phyloP scores from a whole-genome alignment of 1,140 invertebrate genomes.

The Oscheius sp. region DNA sequence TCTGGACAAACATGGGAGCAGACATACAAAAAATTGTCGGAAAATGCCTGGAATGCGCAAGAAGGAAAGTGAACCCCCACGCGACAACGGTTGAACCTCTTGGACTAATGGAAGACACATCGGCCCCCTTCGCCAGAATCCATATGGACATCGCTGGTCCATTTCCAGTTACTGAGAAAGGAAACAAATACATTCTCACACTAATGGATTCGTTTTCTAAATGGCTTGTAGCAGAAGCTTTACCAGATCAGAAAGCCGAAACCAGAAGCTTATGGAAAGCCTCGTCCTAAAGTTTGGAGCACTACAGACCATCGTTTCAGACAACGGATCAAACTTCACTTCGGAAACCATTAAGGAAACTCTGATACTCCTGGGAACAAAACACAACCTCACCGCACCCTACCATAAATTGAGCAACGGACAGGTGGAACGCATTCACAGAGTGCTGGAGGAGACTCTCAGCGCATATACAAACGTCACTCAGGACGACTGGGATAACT shows the following conservation, averaged over 20 bases:
- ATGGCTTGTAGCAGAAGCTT: background rate
- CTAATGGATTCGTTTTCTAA: conserved; percentile 10
- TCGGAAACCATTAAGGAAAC: background rate
- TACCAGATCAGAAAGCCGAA: background rate
- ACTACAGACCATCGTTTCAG: conserved; percentile 2
- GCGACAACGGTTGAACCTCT: conserved; percentile 2
- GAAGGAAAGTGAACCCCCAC: conserved; percentile 7
- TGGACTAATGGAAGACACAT: background rate
- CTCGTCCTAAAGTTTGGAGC: conserved; percentile 9
- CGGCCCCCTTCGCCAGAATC: background rate
- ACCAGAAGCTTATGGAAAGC: background rate
- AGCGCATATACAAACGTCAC: background rate
- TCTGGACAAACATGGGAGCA: background rate
- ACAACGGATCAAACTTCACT: conserved; percentile 10
- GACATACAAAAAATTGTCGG: background rate
- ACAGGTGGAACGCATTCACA: background rate
- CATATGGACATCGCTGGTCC: conserved; percentile 13
- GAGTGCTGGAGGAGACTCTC: conserved; percentile 1
- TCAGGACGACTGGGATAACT: conserved; percentile 19
- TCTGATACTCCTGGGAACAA: background rate
- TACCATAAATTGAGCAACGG: conserved; percentile 20
- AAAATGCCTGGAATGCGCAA: background rate
- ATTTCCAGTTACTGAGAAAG: conserved; percentile 3
- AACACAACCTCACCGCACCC: background rate
- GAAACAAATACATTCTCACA: conserved; percentile 15